A percentile compares a stretch with the other conserved stretches of the same genome.
These are phyloP conservation scores for Littorina saxatilis DNA, from an alignment of 1,140 invertebrate species.

Conservation along the genomic window DNA sequence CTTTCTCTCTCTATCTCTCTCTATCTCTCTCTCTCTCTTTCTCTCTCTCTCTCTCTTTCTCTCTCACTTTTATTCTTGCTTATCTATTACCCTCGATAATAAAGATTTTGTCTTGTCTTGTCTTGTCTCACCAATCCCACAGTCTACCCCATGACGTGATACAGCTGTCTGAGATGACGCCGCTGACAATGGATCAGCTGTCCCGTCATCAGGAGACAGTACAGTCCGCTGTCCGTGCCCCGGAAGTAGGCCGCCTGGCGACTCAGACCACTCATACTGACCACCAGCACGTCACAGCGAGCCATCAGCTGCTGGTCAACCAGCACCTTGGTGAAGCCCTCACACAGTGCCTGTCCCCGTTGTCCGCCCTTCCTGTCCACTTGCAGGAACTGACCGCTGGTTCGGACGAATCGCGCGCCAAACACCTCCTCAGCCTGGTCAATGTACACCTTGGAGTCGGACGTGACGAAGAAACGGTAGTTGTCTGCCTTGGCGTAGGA, in stretches of 20 bases:
- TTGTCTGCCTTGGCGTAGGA: not conserved
- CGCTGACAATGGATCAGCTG: not conserved
- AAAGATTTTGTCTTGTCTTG: no score
- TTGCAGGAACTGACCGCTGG: conserved; percentile 30
- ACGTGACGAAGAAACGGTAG: conserved; percentile 43
- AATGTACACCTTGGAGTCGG: conserved; percentile 41
- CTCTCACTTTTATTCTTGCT: no score
- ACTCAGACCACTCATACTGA: conserved; percentile 31
- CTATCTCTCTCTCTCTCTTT: no score
- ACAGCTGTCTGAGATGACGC: no score
- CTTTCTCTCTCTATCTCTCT: no score
- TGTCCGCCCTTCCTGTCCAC: conserved; percentile 25
- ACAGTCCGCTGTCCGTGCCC: conserved; percentile 28
- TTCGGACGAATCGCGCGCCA: not conserved
- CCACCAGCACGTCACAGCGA: conserved; percentile 43
- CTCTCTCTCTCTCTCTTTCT: no score
- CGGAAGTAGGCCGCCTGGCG: conserved; percentile 33
- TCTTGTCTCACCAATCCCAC: no score
- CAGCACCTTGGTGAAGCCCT: conserved; percentile 32
- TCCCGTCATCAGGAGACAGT: conserved; percentile 35
- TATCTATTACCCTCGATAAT: no score
- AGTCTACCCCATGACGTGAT: no score
- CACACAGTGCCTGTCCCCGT: conserved; percentile 8
- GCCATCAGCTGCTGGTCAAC: conserved; percentile 42
- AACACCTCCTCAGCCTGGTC: conserved; percentile 24